Percentiles rank a stretch among this genome's conserved stretches.
phyloP scores from a whole-genome alignment of 1,140 invertebrate species.

The Heliconius melpomene region DNA sequence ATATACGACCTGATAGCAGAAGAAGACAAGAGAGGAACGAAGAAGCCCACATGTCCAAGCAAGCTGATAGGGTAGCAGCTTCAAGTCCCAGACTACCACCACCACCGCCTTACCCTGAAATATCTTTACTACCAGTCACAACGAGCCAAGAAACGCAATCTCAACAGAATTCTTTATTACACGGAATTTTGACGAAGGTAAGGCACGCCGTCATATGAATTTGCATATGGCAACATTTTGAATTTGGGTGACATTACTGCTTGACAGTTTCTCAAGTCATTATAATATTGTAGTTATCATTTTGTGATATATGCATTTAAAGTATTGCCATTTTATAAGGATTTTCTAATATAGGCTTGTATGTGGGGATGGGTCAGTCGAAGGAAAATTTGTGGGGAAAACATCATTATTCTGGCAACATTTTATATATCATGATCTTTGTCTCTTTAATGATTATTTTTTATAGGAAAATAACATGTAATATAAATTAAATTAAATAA shows the following conservation, averaged over 20 bases:
- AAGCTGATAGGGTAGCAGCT: conserved; percentile 57
- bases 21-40: conserved; percentile 55
- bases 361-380: conserved; percentile 29
- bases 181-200: conserved; percentile 88
- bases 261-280: conserved; percentile 22
- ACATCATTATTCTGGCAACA: background rate
- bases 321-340: conserved; percentile 28
- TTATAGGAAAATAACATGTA: background rate
- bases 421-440: background rate
- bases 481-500: background rate
- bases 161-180: conserved; percentile 85
- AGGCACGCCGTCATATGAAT: background rate
- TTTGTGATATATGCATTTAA: conserved; percentile 21
- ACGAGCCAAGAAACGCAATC: conserved; percentile 66
- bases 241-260: conserved; percentile 24
- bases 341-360: conserved; percentile 14
- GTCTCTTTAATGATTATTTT: background rate
- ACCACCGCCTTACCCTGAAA: conserved; percentile 88
- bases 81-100: conserved; percentile 74
- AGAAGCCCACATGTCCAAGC: conserved; percentile 56
- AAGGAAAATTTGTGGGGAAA: background rate
- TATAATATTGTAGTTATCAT: background rate
- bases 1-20: conserved; percentile 56
- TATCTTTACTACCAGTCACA: conserved; percentile 87
- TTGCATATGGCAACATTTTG: conserved; percentile 23